Evolutionary conservation across 1,140 invertebrate genomes (phyloP).

Genomic region (Drosophila subobscura): DNA sequence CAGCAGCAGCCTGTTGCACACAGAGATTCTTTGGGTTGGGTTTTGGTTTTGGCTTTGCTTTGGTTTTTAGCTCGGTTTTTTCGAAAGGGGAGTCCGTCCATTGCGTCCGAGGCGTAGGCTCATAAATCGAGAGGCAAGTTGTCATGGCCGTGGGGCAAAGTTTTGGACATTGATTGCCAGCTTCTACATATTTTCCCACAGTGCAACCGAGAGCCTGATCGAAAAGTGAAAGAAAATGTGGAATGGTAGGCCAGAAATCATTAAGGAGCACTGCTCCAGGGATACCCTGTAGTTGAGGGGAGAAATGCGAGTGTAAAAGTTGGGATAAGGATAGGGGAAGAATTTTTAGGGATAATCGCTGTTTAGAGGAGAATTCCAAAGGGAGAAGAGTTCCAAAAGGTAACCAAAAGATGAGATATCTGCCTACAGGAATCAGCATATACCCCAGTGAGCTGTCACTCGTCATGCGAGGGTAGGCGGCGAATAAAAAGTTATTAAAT

Average conservation of each 20-base stretch:
- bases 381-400: too few species aligned
- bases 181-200: conserved; percentile 82
- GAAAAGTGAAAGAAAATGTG: conserved; percentile 70
- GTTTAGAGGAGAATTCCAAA: too few species aligned
- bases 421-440: neutral
- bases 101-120: conserved; percentile 36
- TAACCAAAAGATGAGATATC: too few species aligned
- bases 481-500: conserved; percentile 75
- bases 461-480: conserved; percentile 31
- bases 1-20: conserved; percentile 22
- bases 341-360: too few species aligned
- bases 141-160: conserved; percentile 69
- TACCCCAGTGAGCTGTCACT: neutral
- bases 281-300: conserved; percentile 29
- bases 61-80: conserved; percentile 12
- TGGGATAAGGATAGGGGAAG: too few species aligned
- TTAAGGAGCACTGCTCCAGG: neutral
- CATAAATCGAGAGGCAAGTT: conserved; percentile 76
- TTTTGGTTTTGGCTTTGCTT: neutral
- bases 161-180: conserved; percentile 81
- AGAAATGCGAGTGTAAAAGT: too few species aligned
- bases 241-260: neutral
- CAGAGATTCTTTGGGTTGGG: conserved; percentile 23
- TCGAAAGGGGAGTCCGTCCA: conserved; percentile 22
- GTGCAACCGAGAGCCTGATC: conserved; percentile 47